Percentiles rank a stretch among this genome's conserved stretches.
Evolutionary conservation across 30 jellyfish, hydroid and myxozoan species (phyloP).

Genomic region (Clytia hemisphaerica): DNA sequence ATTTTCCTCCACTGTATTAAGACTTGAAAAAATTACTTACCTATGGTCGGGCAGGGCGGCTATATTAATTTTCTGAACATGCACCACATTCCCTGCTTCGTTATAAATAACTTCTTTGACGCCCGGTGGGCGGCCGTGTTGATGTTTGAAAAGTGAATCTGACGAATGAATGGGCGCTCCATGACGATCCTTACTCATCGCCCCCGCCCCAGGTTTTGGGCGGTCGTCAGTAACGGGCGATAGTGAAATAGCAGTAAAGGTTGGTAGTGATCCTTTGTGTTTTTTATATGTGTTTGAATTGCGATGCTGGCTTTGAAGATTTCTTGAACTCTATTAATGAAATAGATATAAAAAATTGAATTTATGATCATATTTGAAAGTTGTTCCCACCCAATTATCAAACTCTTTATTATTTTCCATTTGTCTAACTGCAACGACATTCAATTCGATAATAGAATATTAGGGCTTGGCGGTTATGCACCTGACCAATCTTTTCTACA

Average conservation of each 20-base stretch:
- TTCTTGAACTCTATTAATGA: too few relatives aligned
- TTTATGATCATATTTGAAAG: too few relatives aligned
- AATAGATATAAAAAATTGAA: too few relatives aligned
- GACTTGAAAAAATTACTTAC: conserved; percentile 8
- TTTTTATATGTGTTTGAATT: conserved; percentile 21
- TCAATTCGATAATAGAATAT: too few relatives aligned
- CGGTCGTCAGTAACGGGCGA: conserved; percentile 50
- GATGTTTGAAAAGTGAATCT: conserved; percentile 28
- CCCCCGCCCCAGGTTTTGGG: conserved; percentile 10
- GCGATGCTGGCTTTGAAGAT: too few relatives aligned
- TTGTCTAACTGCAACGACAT: too few relatives aligned
- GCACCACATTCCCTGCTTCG: conserved; percentile 49
- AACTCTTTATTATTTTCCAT: too few relatives aligned
- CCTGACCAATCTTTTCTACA: too few relatives aligned
- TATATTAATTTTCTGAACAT: conserved; percentile 47
- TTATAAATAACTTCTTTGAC: conserved; percentile 38
- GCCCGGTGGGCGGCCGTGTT: conserved; percentile 49
- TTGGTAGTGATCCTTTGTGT: conserved; percentile 44
- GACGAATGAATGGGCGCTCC: conserved; percentile 21
- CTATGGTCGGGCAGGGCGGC: conserved; percentile 63
- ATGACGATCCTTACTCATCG: neutral
- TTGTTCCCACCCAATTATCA: too few relatives aligned
- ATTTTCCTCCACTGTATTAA: neutral
- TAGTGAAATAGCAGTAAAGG: conserved; percentile 32
- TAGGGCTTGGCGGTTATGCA: too few relatives aligned